Conservation (phyloP, 2,113 vertebrate genomes). For the Machaerirhynchus nigripectus region DNA sequence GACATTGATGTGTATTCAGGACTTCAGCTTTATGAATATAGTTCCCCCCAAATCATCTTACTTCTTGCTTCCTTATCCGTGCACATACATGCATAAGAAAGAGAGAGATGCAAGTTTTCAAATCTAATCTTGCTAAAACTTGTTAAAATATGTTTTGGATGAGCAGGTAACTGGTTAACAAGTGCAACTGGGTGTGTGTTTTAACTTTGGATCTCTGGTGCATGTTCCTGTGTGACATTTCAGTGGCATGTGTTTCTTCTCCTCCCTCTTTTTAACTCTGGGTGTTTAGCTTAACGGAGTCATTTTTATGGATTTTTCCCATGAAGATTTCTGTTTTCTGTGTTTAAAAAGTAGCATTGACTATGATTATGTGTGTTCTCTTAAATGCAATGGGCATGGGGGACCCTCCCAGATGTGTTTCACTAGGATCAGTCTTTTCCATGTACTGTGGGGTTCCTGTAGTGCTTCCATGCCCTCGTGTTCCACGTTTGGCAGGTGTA, state of each 20-base stretch:
- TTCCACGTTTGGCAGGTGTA: background rate
- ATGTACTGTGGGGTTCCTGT: background rate
- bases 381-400: background rate
- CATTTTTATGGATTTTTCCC: background rate
- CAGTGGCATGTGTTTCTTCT: conserved; percentile 33
- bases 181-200: conserved; percentile 16
- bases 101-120: conserved; percentile 20
- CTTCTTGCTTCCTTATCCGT: background rate
- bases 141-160: background rate
- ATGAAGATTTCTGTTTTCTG: conserved; percentile 1
- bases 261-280: background rate
- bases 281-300: background rate
- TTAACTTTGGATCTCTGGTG: conserved; percentile 7
- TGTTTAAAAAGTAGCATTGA: background rate
- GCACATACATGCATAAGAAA: background rate
- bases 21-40: background rate
- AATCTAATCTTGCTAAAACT: conserved; percentile 49
- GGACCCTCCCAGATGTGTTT: background rate
- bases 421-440: background rate
- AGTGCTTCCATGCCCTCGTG: background rate
- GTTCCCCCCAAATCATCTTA: background rate
- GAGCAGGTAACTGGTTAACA: conserved; percentile 12
- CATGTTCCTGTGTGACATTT: background rate
- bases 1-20: background rate
- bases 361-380: background rate